Conservation (phyloP, 1,140 invertebrate genomes). For the Tigriopus japonicus region DNA sequence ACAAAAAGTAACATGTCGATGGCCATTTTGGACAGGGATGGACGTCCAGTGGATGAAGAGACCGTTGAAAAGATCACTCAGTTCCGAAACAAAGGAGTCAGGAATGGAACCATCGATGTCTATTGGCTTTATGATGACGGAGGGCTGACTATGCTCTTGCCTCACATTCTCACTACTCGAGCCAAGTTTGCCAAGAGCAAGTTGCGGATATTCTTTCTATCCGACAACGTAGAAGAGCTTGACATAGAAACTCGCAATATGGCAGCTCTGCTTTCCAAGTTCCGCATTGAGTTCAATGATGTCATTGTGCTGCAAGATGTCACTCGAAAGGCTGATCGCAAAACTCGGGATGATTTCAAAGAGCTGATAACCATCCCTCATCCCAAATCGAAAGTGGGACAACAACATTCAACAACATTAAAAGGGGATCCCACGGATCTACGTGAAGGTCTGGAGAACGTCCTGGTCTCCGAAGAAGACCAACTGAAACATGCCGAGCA, state of each 20-base stretch:
- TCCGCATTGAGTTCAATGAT: conserved; percentile 77
- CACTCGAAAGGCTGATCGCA: conserved; percentile 42
- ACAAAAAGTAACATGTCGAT: too few relatives aligned
- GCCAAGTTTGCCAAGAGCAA: conserved; percentile 62
- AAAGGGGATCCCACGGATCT: background rate
- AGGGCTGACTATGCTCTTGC: conserved; percentile 65
- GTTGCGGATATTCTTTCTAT: conserved; percentile 71
- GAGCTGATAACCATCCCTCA: conserved; percentile 37
- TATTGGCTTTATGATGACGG: conserved; percentile 45
- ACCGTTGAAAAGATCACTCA: conserved; percentile 15
- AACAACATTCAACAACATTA: background rate
- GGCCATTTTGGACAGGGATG: background rate
- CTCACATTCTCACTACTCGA: conserved; percentile 74
- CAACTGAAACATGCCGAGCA: conserved; percentile 29
- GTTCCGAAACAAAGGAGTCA: conserved; percentile 20
- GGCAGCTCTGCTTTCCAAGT: conserved; percentile 74
- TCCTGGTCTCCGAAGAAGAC: conserved; percentile 29
- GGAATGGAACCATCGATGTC: conserved; percentile 38
- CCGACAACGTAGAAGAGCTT: conserved; percentile 41
- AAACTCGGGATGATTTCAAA: conserved; percentile 49
- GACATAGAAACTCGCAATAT: conserved; percentile 39
- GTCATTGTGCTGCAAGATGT: conserved; percentile 74
- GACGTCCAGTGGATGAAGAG: background rate
- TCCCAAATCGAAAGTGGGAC: background rate
- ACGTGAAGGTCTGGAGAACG: conserved; percentile 12